Evolutionary conservation across 2,888 invertebrate genomes (phyloP), one percentile per base, ranked within the genome.

Genomic region (Cheilosia grossa): DNA sequence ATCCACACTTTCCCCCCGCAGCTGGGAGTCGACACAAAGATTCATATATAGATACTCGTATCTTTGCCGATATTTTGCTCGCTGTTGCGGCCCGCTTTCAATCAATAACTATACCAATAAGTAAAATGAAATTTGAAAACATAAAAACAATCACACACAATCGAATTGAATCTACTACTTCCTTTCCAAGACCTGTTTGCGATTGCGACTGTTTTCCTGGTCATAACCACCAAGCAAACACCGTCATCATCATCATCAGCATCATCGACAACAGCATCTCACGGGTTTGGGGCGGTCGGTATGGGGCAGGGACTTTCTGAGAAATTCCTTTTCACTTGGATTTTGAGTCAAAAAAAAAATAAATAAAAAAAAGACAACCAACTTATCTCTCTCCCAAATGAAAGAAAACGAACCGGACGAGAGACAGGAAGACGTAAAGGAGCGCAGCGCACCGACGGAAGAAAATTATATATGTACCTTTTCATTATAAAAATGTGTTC

Each of bases 381-480:
- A 78, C 67, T 73, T 21, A 33, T 61, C 73, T 21, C 21, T 49
- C 49, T 10, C 10, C 13, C 51, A 49, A 47, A 49, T 10, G 17
- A 24, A 64, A 17, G 51, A 59, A 74, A 53, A 56, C 21, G 58
- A 80, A 82, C 82, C 79, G 69, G 79, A 73, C 67, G 61, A 49
- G 21, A 27, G 56, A 47, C 54, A 78, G 61, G 56, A 67, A 54
- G 78, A 66, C 44, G 27, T 37, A 51, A 49, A 67, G 67, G 49
- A 66, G 37, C 66, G 21, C 21, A 19, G 59, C 21, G 66, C 70
- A 61, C 61, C 42, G 44, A 75, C 9, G 30, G 74, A 81, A 81
- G 70, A 75, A 85, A 85, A 85, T 85, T 85, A 85, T 81, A 85
- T 81, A 85, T 81, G 80, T 81, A 85, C 81, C 85, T 81, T 85